Base-by-base conservation (phyloP, 2,888 invertebrate species). In the Xanthia togata region DNA sequence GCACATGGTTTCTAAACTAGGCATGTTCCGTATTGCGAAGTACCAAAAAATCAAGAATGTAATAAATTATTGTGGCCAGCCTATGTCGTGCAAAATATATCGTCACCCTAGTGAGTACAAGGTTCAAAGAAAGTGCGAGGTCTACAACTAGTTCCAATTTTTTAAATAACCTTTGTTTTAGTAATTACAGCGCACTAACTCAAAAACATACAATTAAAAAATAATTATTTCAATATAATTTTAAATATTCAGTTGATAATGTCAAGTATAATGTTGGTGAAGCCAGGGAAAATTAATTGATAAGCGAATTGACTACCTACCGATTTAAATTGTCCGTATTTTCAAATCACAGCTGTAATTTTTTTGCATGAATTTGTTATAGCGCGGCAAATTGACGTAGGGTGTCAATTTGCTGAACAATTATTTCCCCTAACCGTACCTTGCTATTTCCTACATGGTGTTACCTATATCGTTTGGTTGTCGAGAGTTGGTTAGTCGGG, bases 161-260 rank as follows among this genome's bases (percentile, higher is more conserved):
- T 35, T 53, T 26, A 12, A 55, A 53, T 67, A 63, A 81, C 81
- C 85, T 81, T 84, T 38, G 60, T 53, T 38, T 70, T 69, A 63
- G 63, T 74, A 71, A 75, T 81, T 64, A 78, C 1, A 41, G 9
- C 6, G 59, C 20, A 44, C 55, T 84, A 81, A 79, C 35, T 60
- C 41, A 73, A 60, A 70, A 67, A 70, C 47, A 55, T 64, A 14
- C 70, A 55, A 68, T 82, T 82, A 73, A 64, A n/a, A 71, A 65
- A 9, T 59, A 67, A 74, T 74, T 67, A 74, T 63, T 67, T 74
- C 53, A 65, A 59, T 55, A 82, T 70, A 78, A 76, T 64, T 80
- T 75, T 60, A 74, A 71, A 59, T 53, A 63, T 63, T 68, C 20
- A 64, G 70, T 63, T 74, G 38, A 68, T 70, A 76, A 77, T 72